Evolutionary conservation across 2,113 vertebrate species (phyloP).

Genomic region (Prietella phreatophila): DNA sequence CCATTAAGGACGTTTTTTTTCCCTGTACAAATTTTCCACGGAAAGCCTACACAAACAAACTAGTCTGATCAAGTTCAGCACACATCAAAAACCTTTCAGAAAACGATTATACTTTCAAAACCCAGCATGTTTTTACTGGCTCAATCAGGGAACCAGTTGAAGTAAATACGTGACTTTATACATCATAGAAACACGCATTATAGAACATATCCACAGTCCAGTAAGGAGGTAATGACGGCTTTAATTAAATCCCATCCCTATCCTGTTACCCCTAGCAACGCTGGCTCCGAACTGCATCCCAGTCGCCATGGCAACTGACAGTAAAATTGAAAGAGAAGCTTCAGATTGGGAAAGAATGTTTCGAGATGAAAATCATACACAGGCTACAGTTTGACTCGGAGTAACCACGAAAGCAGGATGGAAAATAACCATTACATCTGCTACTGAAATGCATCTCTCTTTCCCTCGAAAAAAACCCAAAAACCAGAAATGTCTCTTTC

Average conservation of each 20-base stretch:
- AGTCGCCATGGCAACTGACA: conserved; percentile 71
- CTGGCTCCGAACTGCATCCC: conserved; percentile 63
- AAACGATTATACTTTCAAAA: not conserved
- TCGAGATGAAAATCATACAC: conserved; percentile 2
- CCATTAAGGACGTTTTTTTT: conserved; percentile 23
- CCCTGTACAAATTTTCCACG: conserved; percentile 9
- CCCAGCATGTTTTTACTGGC: not conserved
- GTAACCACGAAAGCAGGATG: not conserved
- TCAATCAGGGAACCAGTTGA: not conserved
- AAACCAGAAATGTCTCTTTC: not conserved
- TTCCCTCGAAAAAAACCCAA: not conserved
- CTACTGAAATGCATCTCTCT: conserved; percentile 14
- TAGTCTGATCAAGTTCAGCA: not conserved
- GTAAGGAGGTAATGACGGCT: conserved; percentile 58
- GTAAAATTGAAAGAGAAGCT: conserved; percentile 38
- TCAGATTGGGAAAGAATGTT: not conserved
- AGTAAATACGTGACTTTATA: not conserved
- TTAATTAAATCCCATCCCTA: conserved; percentile 64
- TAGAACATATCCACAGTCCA: conserved; percentile 30
- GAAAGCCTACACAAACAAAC: conserved; percentile 6
- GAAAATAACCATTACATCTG: not conserved
- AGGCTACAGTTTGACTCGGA: not conserved
- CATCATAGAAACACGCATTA: conserved; percentile 36
- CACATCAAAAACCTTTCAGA: not conserved
- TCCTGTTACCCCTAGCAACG: conserved; percentile 70